Base-by-base conservation (phyloP, 2,113 vertebrate genomes). In the Phylloscopus trochilus region DNA sequence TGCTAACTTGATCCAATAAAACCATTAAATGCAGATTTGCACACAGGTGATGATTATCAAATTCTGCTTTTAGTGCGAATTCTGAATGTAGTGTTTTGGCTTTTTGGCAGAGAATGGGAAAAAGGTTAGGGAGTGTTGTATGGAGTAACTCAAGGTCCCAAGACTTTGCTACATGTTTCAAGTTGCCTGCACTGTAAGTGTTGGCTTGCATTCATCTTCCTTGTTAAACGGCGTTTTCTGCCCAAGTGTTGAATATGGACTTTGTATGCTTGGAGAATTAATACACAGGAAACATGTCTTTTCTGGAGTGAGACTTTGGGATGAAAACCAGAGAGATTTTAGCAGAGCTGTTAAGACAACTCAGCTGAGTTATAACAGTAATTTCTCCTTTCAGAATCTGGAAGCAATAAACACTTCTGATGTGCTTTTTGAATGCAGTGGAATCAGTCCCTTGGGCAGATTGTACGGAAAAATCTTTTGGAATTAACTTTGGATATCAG, bases 351-450 rank as follows among this genome's bases (percentile, higher is more conserved):
- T 87, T 92, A 76, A 77, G 87, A 53, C 30, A 39, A 37, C 49
- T 84, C n/a, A 51, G 52, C 66, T 94, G 93, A 95, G 46, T 89
- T 92, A 73, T 21, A 92, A 41, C 55, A 87, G 74, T 62, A 67
- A 94, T 90, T 95, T 88, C 35, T 92, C 22, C 28, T 87, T 92
- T 82, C 33, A 64, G 66, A 95, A 79, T 89, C 82, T 94, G 95
- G 94, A 95, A 91, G 51, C 78, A 78, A 82, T 95, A 69, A 89
- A 73, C 51, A 60, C n/a, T 51, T 89, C 18, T 77, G 27, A 85
- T 83, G 39, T 69, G 46, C 81, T 89, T 91, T 91, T 37, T 4
- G 20, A 91, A 73, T 85, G 43, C 43, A 59, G 30, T 31, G 11
- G 46, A 85, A 70, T 90, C 46, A 76, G 35, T 91, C 81, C 55